Evolutionary conservation across 1,140 invertebrate genomes (phyloP).

Genomic region (Drosophila eugracilis): DNA sequence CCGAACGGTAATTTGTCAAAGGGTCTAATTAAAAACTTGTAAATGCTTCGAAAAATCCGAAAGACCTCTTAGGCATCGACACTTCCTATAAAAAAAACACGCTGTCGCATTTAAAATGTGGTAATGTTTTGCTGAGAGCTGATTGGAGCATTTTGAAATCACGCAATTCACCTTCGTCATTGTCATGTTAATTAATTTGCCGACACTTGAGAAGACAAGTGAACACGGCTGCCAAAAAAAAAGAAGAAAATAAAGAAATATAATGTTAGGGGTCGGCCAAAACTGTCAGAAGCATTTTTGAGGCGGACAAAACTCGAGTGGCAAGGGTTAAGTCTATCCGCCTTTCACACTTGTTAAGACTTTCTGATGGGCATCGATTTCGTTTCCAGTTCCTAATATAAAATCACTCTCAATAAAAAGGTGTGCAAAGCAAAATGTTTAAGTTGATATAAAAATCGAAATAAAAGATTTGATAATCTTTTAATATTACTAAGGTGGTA

Average conservation of each 20-base stretch:
- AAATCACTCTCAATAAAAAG: conserved; percentile 2
- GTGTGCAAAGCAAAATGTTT: too few species aligned
- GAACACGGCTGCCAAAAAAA: conserved; percentile 38
- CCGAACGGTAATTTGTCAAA: conserved; percentile 55
- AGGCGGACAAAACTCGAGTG: conserved; percentile 33
- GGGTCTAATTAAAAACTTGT: conserved; percentile 78
- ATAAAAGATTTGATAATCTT: too few species aligned
- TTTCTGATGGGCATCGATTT: conserved; percentile 75
- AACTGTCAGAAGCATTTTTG: conserved; percentile 72
- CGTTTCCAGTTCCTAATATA: not conserved
- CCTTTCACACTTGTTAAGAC: conserved; percentile 66
- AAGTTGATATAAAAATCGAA: too few species aligned
- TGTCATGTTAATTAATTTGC: conserved; percentile 83
- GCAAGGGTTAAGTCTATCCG: conserved; percentile 27
- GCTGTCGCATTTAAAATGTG: conserved; percentile 25
- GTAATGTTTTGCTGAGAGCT: conserved; percentile 24
- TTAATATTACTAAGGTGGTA: too few species aligned
- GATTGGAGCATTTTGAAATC: conserved; percentile 59
- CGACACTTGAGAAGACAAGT: conserved; percentile 74
- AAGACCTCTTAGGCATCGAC: conserved; percentile 30
- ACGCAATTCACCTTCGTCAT: conserved; percentile 83
- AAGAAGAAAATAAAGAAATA: conserved; percentile 6
- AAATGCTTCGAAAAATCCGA: conserved; percentile 41
- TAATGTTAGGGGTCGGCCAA: conserved; percentile 20
- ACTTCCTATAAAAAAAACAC: conserved; percentile 18